Evolutionary conservation across 2,888 invertebrate species (phyloP).

Genomic region (Tipula confusa): DNA sequence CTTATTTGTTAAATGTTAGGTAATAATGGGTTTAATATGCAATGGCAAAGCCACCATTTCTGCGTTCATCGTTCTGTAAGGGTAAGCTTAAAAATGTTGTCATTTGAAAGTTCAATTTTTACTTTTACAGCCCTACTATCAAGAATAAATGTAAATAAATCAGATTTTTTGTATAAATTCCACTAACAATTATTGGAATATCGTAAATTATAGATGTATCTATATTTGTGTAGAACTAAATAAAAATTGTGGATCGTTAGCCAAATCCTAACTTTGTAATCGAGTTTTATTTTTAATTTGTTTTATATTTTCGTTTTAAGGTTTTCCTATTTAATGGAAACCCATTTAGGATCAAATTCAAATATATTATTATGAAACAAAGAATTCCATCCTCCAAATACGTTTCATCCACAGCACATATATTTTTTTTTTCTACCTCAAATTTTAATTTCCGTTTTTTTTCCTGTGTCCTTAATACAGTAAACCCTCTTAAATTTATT

Average conservation of each 20-base stretch:
- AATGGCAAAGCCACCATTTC: too few species aligned
- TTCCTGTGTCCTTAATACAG: not conserved
- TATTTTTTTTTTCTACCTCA: constrained; percentile 13
- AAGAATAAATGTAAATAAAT: too few species aligned
- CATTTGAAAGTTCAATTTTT: too few species aligned
- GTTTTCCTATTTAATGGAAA: not conserved
- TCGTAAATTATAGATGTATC: not conserved
- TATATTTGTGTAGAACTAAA: not conserved
- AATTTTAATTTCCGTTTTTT: constrained; percentile 9
- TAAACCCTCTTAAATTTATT: constrained; percentile 1
- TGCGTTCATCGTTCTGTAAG: too few species aligned
- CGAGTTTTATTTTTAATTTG: not conserved
- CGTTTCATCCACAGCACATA: not conserved
- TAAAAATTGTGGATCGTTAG: not conserved
- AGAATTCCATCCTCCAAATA: constrained; percentile 14
- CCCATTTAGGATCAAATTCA: not conserved
- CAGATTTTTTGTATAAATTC: too few species aligned
- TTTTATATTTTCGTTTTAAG: not conserved
- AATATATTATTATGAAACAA: not conserved
- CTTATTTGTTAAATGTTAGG: too few species aligned
- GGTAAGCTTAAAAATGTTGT: too few species aligned
- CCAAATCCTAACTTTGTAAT: not conserved
- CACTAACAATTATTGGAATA: too few species aligned
- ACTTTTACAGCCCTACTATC: too few species aligned
- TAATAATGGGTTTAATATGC: too few species aligned